phyloP scores from a whole-genome alignment of 2,113 vertebrate species.

The Brienomyrus longianalis region DNA sequence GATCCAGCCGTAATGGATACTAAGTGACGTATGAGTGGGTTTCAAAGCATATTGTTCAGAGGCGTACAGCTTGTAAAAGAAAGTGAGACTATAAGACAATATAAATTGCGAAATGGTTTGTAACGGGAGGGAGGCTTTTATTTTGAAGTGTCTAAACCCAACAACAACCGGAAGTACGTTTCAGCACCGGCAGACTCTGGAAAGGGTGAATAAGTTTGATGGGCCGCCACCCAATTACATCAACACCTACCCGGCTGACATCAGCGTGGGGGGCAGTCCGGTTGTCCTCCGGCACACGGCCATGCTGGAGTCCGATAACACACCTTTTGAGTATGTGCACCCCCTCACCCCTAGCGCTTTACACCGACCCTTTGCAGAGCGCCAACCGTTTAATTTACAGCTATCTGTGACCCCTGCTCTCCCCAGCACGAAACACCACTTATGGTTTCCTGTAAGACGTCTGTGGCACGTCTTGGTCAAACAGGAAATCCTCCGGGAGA shows the following conservation, averaged over 20 bases:
- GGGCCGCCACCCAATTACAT: slow-evolving; percentile 93
- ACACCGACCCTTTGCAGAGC: background rate
- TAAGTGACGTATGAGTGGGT: background rate
- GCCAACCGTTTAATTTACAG: background rate
- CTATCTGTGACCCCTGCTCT: slow-evolving; percentile 9
- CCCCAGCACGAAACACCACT: slow-evolving; percentile 78
- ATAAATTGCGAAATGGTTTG: background rate
- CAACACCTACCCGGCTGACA: slow-evolving; percentile 79
- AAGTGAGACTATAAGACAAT: background rate
- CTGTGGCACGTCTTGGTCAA: slow-evolving; percentile 96
- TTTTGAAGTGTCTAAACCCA: background rate
- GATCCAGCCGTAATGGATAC: background rate
- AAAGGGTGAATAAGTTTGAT: slow-evolving; percentile 87
- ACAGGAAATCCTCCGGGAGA: slow-evolving; percentile 90
- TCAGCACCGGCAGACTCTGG: slow-evolving; percentile 46
- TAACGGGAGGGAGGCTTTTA: background rate
- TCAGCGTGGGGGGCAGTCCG: slow-evolving; percentile 73
- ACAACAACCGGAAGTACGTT: background rate
- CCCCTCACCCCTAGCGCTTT: background rate
- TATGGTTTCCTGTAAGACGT: slow-evolving; percentile 83
- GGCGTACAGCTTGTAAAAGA: background rate
- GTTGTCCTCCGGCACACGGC: slow-evolving; percentile 88
- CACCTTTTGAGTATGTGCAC: slow-evolving; percentile 83
- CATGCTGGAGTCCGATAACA: slow-evolving; percentile 96
- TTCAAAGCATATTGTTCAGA: background rate